These are phyloP conservation scores for Bembecia ichneumoniformis DNA, from an alignment of 2,888 invertebrate genomes.

Conservation along the genomic window DNA sequence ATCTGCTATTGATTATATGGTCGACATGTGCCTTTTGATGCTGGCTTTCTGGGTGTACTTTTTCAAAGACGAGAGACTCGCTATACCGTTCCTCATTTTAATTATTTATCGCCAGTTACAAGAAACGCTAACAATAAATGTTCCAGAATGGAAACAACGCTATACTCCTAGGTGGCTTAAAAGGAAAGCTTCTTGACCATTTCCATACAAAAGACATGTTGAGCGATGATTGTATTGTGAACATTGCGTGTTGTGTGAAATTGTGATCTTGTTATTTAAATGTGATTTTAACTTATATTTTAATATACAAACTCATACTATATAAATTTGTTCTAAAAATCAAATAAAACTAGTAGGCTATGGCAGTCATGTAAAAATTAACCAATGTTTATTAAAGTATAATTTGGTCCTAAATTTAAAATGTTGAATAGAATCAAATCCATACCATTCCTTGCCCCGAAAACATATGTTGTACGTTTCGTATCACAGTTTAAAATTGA, in stretches of 20 bases:
- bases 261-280: conserved; percentile 44
- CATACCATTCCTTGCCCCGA: conserved; percentile 13
- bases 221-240: conserved; percentile 51
- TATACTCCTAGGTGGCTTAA: conserved; percentile 56
- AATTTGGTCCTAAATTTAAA: conserved; percentile 1
- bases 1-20: conserved; percentile 79
- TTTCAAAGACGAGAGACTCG: conserved; percentile 83
- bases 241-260: conserved; percentile 53
- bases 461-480: conserved; percentile 22
- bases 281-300: conserved; percentile 34
- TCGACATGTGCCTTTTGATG: conserved; percentile 80
- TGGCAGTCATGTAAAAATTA: conserved; percentile 20
- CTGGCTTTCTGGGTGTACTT: conserved; percentile 87
- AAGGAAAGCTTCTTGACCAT: conserved; percentile 60
- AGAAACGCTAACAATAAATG: conserved; percentile 73
- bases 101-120: conserved; percentile 84
- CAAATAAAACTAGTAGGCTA: conserved; percentile 44
- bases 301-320: conserved; percentile 5
- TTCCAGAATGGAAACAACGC: conserved; percentile 71
- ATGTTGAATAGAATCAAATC: conserved; percentile 29
- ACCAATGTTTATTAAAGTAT: too few species aligned
- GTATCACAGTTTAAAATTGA: conserved; percentile 50
- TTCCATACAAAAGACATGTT: conserved; percentile 52
- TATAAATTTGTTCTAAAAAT: conserved; percentile 6
- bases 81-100: conserved; percentile 83